Conservation (phyloP, 2,888 invertebrate species). For the Adelognathus sp. region DNA sequence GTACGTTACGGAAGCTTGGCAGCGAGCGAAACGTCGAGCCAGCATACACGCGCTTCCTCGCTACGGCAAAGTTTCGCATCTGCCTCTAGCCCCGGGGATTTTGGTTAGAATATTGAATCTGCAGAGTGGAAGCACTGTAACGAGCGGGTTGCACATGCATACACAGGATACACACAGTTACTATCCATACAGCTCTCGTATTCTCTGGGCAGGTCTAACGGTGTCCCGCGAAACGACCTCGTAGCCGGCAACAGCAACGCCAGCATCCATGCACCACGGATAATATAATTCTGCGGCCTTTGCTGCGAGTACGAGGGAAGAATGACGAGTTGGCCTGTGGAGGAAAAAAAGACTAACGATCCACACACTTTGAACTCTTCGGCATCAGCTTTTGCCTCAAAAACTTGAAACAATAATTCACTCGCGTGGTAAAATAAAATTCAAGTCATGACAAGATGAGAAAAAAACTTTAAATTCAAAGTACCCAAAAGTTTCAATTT, state of each 20-base stretch:
- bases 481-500: too few species aligned
- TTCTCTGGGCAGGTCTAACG: slow-evolving; percentile 52
- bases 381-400: slow-evolving; percentile 25
- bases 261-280: slow-evolving; percentile 57
- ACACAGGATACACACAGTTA: slow-evolving; percentile 58
- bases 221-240: slow-evolving; percentile 56
- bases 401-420: slow-evolving; percentile 16
- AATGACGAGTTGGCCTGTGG: neutral
- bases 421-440: neutral
- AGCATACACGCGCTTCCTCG: slow-evolving; percentile 58
- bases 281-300: slow-evolving; percentile 56
- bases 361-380: slow-evolving; percentile 36
- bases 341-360: slow-evolving; percentile 52
- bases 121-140: slow-evolving; percentile 79
- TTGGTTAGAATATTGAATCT: slow-evolving; percentile 81
- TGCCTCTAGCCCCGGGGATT: slow-evolving; percentile 79
- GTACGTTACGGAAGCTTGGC: slow-evolving; percentile 50
- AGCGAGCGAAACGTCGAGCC: slow-evolving; percentile 54
- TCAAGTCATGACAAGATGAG: too few species aligned
- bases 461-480: too few species aligned
- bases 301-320: slow-evolving; percentile 30
- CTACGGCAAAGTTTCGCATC: slow-evolving; percentile 78
- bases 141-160: slow-evolving; percentile 72
- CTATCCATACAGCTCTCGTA: slow-evolving; percentile 19
- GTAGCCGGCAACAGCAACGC: slow-evolving; percentile 39